Conservation (phyloP, 2,888 invertebrate species). For the Drosophila buzzatii region DNA sequence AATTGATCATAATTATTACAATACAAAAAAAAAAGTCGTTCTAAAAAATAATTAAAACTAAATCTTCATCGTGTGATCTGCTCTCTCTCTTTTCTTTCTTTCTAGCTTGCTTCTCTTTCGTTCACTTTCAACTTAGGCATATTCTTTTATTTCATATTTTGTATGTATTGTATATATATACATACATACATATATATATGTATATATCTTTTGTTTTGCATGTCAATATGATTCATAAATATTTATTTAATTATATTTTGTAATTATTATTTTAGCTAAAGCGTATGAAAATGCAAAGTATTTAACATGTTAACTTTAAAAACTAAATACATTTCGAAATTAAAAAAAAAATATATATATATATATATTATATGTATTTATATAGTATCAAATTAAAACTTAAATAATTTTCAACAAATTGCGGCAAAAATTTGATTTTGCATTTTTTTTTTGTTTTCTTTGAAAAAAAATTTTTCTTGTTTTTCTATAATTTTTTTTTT, state of each 20-base stretch:
- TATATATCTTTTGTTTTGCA: constrained; percentile 10
- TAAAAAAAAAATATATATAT: constrained; percentile 25
- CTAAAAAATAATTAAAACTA: constrained; percentile 67
- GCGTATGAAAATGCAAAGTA: constrained; percentile 83
- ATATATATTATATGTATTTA: constrained; percentile 6
- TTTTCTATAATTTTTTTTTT: constrained; percentile 38
- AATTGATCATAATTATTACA: constrained; percentile 60
- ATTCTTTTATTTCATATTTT: constrained; percentile 42
- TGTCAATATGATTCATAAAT: constrained; percentile 12
- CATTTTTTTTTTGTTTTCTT: constrained; percentile 41
- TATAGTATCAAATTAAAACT: constrained; percentile 31
- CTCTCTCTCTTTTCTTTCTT: constrained; percentile 1
- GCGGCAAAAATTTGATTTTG: constrained; percentile 47
- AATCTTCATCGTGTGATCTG: constrained; percentile 45
- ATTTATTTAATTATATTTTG: constrained; percentile 14
- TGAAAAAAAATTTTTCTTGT: constrained; percentile 38
- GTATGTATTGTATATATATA: constrained; percentile 22
- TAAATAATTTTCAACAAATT: constrained; percentile 56
- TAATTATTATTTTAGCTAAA: constrained; percentile 78
- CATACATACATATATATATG: not conserved
- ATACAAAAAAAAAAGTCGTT: constrained; percentile 61
- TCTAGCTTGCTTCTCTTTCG: not conserved
- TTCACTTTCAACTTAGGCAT: constrained; percentile 48
- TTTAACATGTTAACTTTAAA: constrained; percentile 63
- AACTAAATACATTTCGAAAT: constrained; percentile 48